phyloP scores from a whole-genome alignment of 1,140 invertebrate species.

The Drosophila erecta region DNA sequence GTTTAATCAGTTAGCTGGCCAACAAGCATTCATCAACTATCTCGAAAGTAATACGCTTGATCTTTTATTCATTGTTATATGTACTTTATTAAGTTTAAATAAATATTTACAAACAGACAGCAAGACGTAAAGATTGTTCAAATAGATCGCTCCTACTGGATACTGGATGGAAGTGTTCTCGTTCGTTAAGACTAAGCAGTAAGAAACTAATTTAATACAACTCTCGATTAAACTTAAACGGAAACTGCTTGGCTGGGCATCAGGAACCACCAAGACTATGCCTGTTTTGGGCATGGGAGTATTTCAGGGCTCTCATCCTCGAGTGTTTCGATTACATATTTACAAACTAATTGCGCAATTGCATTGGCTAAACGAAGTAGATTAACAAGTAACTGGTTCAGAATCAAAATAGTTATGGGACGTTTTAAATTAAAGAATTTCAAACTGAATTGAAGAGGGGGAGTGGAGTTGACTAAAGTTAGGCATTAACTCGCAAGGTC shows the following conservation, averaged over 20 bases:
- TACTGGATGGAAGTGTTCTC: conserved; percentile 32
- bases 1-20: conserved; percentile 33
- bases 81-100: conserved; percentile 81
- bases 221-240: conserved; percentile 53
- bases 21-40: neutral
- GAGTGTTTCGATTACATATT: conserved; percentile 78
- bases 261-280: conserved; percentile 48
- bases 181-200: conserved; percentile 53
- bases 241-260: conserved; percentile 40
- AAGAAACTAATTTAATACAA: conserved; percentile 76
- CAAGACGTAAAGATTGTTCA: conserved; percentile 59
- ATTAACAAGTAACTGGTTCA: conserved; percentile 51
- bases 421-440: conserved; percentile 10
- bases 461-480: conserved; percentile 77
- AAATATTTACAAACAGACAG: conserved; percentile 81
- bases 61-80: conserved; percentile 61
- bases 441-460: conserved; percentile 11
- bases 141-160: conserved; percentile 35
- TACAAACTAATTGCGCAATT: conserved; percentile 73
- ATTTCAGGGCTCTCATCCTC: conserved; percentile 46
- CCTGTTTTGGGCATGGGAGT: conserved; percentile 25
- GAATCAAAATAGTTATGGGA: conserved; percentile 32
- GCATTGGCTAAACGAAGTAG: conserved; percentile 70
- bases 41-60: neutral
- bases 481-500: conserved; percentile 65